Percentiles rank a stretch among this genome's conserved stretches.
phyloP scores from a whole-genome alignment of 2,888 invertebrate species.

The Euplexia lucipara region DNA sequence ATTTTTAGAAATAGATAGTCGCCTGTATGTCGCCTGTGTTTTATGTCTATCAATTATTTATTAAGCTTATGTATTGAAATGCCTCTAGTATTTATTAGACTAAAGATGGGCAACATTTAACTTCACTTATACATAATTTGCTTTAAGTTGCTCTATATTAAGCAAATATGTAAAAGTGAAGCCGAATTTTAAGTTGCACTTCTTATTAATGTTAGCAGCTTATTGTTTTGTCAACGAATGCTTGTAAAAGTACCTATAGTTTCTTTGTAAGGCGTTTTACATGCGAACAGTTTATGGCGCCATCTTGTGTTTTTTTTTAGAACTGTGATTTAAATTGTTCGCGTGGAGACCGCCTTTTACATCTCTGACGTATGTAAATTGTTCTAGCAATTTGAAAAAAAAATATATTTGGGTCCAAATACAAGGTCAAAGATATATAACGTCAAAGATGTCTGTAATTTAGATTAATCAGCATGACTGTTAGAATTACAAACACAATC shows the following conservation, averaged over 20 bases:
- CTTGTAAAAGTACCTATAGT: slow-evolving; percentile 38
- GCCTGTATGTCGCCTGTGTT: slow-evolving; percentile 40
- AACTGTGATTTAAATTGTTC: slow-evolving; percentile 12
- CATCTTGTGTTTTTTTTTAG: neutral
- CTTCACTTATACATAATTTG: no score
- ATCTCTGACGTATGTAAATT: slow-evolving; percentile 20
- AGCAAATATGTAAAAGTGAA: neutral
- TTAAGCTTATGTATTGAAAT: slow-evolving; percentile 22
- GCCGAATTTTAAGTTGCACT: neutral
- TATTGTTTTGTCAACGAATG: neutral
- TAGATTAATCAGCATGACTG: slow-evolving; percentile 43
- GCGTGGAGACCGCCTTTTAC: slow-evolving; percentile 2
- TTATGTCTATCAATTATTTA: slow-evolving; percentile 25
- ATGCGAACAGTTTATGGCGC: slow-evolving; percentile 3
- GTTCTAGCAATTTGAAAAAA: no score
- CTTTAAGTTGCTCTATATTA: no score
- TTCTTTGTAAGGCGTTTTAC: neutral
- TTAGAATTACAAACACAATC: slow-evolving; percentile 13
- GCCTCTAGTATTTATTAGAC: slow-evolving; percentile 17
- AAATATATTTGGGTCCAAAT: no score
- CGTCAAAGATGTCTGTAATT: slow-evolving; percentile 30
- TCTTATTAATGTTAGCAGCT: neutral
- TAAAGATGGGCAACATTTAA: slow-evolving; percentile 1
- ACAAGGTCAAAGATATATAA: no score
- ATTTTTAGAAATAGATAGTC: slow-evolving; percentile 32